Base-by-base conservation (phyloP, 2,888 invertebrate genomes). In the Pachymerium ferrugineum region DNA sequence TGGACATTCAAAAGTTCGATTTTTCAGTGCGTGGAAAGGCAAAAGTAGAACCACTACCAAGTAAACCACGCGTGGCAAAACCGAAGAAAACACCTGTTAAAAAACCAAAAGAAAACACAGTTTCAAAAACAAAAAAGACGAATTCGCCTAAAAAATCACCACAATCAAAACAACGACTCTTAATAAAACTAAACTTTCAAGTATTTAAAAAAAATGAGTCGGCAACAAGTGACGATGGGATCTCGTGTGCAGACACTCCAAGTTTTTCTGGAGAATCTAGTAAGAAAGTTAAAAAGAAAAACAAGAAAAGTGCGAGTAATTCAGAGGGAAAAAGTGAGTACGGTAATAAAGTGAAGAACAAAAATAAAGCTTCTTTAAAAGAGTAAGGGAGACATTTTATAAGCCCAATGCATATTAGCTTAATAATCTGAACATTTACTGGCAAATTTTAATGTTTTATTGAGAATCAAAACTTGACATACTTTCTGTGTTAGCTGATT, bases 1-100 rank as follows among this genome's bases (percentile, higher is more conserved):
- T 74, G n/a, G 42, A 35, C 14, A 29, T 29, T 16, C 28, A 67
- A 5, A 30, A 74, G 29, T 75, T 75, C 69, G 75, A 75, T 28
- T 75, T 75, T 33, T 72, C 35, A 5, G 38, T 70, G 10, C 47
- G 72, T 8, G 75, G 75, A 2, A 70, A 70, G 12, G 19, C 30
- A 8, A 70, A 22, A 28, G 14, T 30, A 19, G 68, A 68, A 3
- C 28, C 68, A 2, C 6, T 30, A 28, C 68, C 28, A 3, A 68
- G n/a, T 2, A 25, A 25, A 3, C 28, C 68, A 2, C 30, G 29
- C 1, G 28, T 28, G 25, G 8, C 68, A 25, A 30, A n/a, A 28
- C 68, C 68, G 3, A 68, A 68, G 25, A 68, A 68, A 28, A 8
- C 68, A 3, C 28, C 68, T 3, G 30, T n/a, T n/a, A 68, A 68